Evolutionary conservation across 2,113 vertebrate genomes (phyloP).

Genomic region (Gymnogyps californianus): DNA sequence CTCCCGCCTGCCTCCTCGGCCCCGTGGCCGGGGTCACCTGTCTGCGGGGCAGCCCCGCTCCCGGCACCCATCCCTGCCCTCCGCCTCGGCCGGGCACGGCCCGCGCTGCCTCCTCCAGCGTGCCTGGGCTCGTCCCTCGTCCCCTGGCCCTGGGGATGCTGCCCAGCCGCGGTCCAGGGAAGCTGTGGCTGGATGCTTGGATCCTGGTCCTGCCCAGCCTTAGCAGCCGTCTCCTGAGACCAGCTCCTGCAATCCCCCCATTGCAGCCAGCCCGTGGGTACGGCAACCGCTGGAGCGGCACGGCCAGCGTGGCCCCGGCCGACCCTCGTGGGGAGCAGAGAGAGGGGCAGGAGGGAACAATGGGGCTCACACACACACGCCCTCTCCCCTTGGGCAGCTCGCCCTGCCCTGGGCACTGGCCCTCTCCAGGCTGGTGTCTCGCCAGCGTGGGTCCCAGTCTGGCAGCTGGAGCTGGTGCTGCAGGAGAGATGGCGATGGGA

Average conservation of each 20-base stretch:
- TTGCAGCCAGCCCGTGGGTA: fast-evolving
- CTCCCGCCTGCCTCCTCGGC: neutral
- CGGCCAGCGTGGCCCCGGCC: fast-evolving
- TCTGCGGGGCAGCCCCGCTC: fast-evolving
- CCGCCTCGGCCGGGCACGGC: fast-evolving
- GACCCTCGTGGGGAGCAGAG: neutral
- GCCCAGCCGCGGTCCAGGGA: fast-evolving
- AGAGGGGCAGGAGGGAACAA: neutral
- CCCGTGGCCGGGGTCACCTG: neutral
- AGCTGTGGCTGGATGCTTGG: neutral
- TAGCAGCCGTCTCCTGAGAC: fast-evolving
- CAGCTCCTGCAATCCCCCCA: fast-evolving
- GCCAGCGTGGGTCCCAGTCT: fast-evolving
- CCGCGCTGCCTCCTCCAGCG: fast-evolving
- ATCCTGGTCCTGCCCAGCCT: neutral
- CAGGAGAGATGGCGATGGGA: neutral
- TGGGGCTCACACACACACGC: fast-evolving
- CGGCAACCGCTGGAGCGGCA: fast-evolving
- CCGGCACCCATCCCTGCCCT: neutral
- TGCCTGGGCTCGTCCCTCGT: fast-evolving
- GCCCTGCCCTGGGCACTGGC: neutral
- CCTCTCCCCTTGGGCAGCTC: neutral
- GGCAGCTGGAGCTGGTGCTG: neutral
- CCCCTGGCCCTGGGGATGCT: neutral
- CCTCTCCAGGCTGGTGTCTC: neutral